A percentile compares a stretch with the other conserved stretches of the same genome.
These are phyloP conservation scores for Bradypus variegatus DNA, from an alignment of 2,797 vertebrate genomes.

Conservation along the genomic window DNA sequence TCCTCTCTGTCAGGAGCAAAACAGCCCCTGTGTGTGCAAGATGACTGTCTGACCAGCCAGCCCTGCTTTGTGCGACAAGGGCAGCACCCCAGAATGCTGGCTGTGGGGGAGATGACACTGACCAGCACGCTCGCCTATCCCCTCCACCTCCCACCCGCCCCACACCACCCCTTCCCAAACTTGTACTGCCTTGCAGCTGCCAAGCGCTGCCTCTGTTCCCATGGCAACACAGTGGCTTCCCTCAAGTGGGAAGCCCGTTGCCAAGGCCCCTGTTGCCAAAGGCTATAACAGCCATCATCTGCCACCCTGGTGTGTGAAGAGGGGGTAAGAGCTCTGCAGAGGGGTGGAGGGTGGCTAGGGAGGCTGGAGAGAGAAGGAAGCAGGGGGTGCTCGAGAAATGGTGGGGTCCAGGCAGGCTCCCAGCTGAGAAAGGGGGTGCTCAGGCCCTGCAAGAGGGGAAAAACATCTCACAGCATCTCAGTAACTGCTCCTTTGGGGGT, in stretches of 20 bases:
- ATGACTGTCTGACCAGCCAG: not conserved
- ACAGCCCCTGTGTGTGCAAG: not conserved
- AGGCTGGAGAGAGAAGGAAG: not conserved
- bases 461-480: not conserved
- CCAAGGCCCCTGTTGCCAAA: conserved; percentile 68
- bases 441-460: not conserved
- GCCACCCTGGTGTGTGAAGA: conserved; percentile 37
- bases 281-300: conserved; percentile 57
- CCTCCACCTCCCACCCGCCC: conserved; percentile 10
- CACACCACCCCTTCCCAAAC: conserved; percentile 47
- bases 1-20: not conserved
- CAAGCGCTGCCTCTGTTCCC: conserved; percentile 46
- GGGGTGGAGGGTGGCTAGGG: not conserved
- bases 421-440: not conserved
- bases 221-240: conserved; percentile 61
- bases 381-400: conserved; percentile 22
- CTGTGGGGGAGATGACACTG: not conserved
- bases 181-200: conserved; percentile 28
- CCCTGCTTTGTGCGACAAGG: not conserved
- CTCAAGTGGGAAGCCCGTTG: conserved; percentile 66
- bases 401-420: conserved; percentile 6
- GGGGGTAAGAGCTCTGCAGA: conserved; percentile 46
- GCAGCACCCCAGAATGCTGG: not conserved
- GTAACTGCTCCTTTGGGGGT: not conserved
- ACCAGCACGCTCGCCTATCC: not conserved